Base-by-base conservation (phyloP, 2,888 invertebrate species). In the Lepetodrilus schrolli region DNA sequence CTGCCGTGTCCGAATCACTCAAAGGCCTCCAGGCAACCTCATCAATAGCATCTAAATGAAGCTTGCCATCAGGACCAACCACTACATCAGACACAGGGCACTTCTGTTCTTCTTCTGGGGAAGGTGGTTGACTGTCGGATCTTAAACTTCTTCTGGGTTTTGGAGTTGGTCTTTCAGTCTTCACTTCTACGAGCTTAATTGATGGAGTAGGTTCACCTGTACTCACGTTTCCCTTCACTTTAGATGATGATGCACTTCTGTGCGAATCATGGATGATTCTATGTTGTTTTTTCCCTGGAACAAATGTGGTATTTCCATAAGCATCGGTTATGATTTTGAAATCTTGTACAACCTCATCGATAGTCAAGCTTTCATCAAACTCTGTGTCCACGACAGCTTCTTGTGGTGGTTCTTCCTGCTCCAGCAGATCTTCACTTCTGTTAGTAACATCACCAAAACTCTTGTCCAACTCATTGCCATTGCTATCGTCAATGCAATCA, bases 381-480 rank as follows among this genome's bases (percentile, higher is more conserved):
- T 58, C 34, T 34, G 58, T 34, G 3, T 10, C 20, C 2, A 3
- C 17, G 17, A 30, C 23, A 2, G 51, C 58, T 13, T 58, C 58
- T 4, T 13, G 13, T 10, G 13, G 13, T 17, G 13, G 13, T 3
- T 43, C 43, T 17, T 2, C 10, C 1, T 4, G n/a, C 4, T 10
- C 43, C 26, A 58, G 58, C 26, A 58, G 26, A 7, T 58, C 58
- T 5, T 30, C 58, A 58, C 58, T 58, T 58, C 30, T 58, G 21
- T 58, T 58, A 30, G 58, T 58, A 7, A 58, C 58, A 30, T 58
- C 34, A 4, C 58, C 58, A 58, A 58, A 58, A 17, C 58, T 58
- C 17, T 30, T 10, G 30, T 58, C 58, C 8, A 58, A 34, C n/a
- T 58, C 58, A 34, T 58, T 58, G 7, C 58, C 58, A 34, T 23